A percentile compares a stretch with the other conserved stretches of the same genome.
Conservation (phyloP, 2,113 vertebrate species). For the Corythornis madagascariensis region DNA sequence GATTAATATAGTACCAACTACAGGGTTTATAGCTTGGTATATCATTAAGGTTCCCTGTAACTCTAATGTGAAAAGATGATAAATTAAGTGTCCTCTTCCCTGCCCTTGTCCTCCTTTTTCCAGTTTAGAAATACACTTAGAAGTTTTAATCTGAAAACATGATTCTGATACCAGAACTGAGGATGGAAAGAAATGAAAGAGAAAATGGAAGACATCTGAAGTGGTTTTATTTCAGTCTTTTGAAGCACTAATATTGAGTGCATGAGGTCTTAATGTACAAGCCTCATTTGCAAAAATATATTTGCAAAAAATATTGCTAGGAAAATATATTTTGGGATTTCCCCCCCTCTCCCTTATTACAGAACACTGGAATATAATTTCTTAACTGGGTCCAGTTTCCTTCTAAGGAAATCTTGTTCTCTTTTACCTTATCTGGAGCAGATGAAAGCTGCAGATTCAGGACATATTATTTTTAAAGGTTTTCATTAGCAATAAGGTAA, state of each 20-base stretch:
- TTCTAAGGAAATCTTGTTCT: not conserved
- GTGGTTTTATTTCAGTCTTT: not conserved
- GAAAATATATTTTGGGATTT: not conserved
- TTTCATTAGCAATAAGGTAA: not conserved
- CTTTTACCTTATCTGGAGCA: not conserved
- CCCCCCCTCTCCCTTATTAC: rapidly evolving
- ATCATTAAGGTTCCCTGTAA: slow-evolving; percentile 52
- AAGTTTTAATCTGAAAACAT: slow-evolving; percentile 47
- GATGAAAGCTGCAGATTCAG: not conserved
- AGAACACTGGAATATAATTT: not conserved
- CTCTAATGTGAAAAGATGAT: slow-evolving; percentile 56
- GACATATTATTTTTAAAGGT: not conserved
- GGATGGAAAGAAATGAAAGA: not conserved
- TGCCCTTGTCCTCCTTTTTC: slow-evolving; percentile 66
- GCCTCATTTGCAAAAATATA: not conserved
- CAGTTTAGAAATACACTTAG: slow-evolving; percentile 18
- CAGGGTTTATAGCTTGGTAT: slow-evolving; percentile 38
- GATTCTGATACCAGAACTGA: slow-evolving; percentile 10
- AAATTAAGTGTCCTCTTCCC: slow-evolving; percentile 45
- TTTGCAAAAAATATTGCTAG: not conserved
- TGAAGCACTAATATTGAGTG: slow-evolving; percentile 42
- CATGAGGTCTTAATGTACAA: not conserved
- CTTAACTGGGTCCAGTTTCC: not conserved
- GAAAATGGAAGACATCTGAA: slow-evolving; percentile 8
- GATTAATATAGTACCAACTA: slow-evolving; percentile 42